These are phyloP conservation scores for Agapostemon virescens DNA, from an alignment of 2,888 invertebrate species.

Conservation along the genomic window DNA sequence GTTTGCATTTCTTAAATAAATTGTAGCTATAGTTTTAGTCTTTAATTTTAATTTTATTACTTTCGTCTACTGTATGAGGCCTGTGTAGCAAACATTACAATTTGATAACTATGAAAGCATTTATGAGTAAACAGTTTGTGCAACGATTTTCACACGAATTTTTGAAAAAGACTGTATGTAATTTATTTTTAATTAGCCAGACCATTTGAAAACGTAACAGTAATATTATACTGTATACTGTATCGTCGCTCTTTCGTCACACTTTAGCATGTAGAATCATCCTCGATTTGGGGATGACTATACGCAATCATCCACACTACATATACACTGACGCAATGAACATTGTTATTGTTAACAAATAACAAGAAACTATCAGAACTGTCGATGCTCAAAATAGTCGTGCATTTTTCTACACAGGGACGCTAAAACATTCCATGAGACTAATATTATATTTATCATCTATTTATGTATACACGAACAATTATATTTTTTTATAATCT, in stretches of 20 bases:
- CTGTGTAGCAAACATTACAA: background rate
- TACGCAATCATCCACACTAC: background rate
- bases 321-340: background rate
- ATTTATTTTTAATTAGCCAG: too few relatives aligned
- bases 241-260: background rate
- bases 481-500: background rate
- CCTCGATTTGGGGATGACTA: background rate
- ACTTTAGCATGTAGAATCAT: background rate
- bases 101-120: background rate
- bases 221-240: too few relatives aligned
- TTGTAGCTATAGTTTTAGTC: too few relatives aligned
- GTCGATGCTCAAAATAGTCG: background rate
- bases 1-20: too few relatives aligned
- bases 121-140: too few relatives aligned
- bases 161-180: background rate
- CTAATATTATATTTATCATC: background rate
- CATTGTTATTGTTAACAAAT: background rate
- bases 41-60: background rate
- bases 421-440: constrained; percentile 33
- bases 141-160: background rate
- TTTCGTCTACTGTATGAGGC: background rate
- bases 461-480: constrained; percentile 1
- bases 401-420: background rate
- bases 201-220: background rate
- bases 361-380: background rate